Evolutionary conservation across 2,113 vertebrate species (phyloP).

Genomic region (Struthio camelus): DNA sequence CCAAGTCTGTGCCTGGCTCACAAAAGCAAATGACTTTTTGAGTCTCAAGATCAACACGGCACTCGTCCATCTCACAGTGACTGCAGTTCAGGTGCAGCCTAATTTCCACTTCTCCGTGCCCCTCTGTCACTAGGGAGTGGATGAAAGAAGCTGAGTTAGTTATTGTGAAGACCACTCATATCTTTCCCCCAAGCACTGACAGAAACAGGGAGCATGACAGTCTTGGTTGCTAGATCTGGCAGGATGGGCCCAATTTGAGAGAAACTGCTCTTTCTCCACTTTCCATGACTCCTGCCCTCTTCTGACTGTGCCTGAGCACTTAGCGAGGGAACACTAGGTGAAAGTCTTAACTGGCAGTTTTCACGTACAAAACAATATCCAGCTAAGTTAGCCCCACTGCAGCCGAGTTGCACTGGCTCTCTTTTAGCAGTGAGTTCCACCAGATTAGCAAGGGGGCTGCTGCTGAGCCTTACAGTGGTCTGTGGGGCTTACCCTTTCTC

Average conservation of each 20-base stretch:
- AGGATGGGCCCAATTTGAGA: not conserved
- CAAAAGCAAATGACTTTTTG: conserved; percentile 88
- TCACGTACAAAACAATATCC: not conserved
- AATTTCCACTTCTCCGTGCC: conserved; percentile 93
- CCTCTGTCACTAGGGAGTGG: conserved; percentile 86
- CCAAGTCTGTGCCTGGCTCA: conserved; percentile 84
- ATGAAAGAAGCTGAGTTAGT: conserved; percentile 45
- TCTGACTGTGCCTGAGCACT: not conserved
- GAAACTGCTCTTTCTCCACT: not conserved
- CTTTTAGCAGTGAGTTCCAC: not conserved
- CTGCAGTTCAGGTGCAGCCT: conserved; percentile 94
- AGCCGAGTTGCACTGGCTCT: not conserved
- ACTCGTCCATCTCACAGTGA: conserved; percentile 91
- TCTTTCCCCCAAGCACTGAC: not conserved
- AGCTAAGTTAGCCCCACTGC: not conserved
- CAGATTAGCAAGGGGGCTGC: not conserved
- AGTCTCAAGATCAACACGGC: conserved; percentile 81
- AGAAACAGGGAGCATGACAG: not conserved
- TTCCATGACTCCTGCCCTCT: not conserved
- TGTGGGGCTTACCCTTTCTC: not conserved
- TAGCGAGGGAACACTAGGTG: not conserved
- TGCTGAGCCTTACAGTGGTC: not conserved
- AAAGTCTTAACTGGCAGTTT: not conserved
- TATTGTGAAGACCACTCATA: not conserved
- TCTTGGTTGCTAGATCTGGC: not conserved